phyloP scores from a whole-genome alignment of 2,797 vertebrate species.

The Clamator glandarius region DNA sequence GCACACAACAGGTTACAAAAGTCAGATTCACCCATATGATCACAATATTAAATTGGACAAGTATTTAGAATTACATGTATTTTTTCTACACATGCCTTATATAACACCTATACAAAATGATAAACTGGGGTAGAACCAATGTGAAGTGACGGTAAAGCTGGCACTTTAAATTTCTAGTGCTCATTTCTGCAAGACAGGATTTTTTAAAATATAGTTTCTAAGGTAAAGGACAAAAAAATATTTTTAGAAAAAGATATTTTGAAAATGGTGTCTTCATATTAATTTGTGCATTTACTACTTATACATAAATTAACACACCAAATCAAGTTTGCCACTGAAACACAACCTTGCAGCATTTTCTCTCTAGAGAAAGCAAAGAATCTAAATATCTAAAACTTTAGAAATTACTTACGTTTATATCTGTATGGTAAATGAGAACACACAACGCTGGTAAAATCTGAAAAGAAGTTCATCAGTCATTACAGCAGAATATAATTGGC shows the following conservation, averaged over 20 bases:
- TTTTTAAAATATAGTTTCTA: neutral
- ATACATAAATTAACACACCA: neutral
- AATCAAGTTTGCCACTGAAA: neutral
- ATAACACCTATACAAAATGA: neutral
- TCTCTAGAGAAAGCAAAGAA: neutral
- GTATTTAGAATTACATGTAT: fast-evolving
- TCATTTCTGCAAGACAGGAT: neutral
- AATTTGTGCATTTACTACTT: neutral
- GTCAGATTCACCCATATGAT: neutral
- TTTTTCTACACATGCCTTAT: neutral
- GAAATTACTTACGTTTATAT: constrained; percentile 94
- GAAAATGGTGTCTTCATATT: neutral
- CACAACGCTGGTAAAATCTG: constrained; percentile 98
- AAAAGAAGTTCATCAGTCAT: constrained; percentile 67
- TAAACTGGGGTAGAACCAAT: neutral
- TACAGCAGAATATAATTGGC: neutral
- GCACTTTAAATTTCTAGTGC: neutral
- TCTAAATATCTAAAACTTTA: neutral
- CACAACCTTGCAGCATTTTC: neutral
- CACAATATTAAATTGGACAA: neutral
- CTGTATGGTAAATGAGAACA: constrained; percentile 98
- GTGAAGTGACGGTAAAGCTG: neutral
- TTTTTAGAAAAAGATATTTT: neutral
- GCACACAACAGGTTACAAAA: constrained; percentile 5
- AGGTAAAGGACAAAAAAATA: neutral